Conservation (phyloP, 2,888 invertebrate genomes). For the Apantesis nais region DNA sequence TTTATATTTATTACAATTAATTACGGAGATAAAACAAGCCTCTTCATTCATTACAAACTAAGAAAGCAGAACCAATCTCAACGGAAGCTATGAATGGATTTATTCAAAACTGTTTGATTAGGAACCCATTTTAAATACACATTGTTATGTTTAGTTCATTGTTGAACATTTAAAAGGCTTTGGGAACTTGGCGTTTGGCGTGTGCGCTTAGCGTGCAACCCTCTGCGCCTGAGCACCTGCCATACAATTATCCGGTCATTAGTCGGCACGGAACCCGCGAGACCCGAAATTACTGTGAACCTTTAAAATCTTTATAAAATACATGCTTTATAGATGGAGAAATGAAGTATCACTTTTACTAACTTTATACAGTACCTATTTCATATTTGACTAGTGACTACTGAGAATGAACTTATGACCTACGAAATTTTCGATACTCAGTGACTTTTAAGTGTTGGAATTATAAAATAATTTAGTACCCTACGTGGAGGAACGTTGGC, state of each 20-base stretch:
- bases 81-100: slow-evolving; percentile 55
- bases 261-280: slow-evolving; percentile 66
- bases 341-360: slow-evolving; percentile 10
- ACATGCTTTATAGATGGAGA: slow-evolving; percentile 24
- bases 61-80: slow-evolving; percentile 40
- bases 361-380: neutral
- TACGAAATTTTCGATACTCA: neutral
- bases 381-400: neutral
- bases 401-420: neutral
- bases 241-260: slow-evolving; percentile 76
- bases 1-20: slow-evolving; percentile 26
- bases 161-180: slow-evolving; percentile 32
- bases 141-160: slow-evolving; percentile 30
- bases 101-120: slow-evolving; percentile 57
- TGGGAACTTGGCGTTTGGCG: slow-evolving; percentile 62
- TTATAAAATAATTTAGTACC: neutral
- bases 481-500: neutral
- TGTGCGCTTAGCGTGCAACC: slow-evolving; percentile 75
- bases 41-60: slow-evolving; percentile 37
- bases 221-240: slow-evolving; percentile 71
- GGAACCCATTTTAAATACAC: slow-evolving; percentile 29
- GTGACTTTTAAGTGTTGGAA: neutral
- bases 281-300: slow-evolving; percentile 65
- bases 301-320: slow-evolving; percentile 42
- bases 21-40: slow-evolving; percentile 28